Evolutionary conservation across 2,113 vertebrate species (phyloP).

Genomic region (Amphiprion percula): DNA sequence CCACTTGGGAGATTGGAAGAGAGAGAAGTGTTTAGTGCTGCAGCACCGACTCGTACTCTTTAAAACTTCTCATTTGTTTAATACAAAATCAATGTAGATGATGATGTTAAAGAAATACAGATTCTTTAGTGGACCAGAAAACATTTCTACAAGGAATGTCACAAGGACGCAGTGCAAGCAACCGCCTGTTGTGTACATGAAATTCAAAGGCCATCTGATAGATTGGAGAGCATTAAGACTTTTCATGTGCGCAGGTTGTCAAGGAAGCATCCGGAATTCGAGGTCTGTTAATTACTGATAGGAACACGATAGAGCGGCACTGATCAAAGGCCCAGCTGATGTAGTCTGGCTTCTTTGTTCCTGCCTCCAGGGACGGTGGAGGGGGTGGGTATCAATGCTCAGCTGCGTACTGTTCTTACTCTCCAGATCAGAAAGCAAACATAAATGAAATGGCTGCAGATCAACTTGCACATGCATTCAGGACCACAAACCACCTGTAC

Average conservation of each 20-base stretch:
- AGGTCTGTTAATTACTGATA: conserved; percentile 72
- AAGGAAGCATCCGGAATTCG: conserved; percentile 29
- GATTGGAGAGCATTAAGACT: conserved; percentile 4
- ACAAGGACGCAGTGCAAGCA: neutral
- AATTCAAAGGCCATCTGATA: neutral
- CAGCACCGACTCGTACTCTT: neutral
- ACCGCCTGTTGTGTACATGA: neutral
- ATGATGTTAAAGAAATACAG: neutral
- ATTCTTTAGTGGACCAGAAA: neutral
- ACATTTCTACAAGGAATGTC: neutral
- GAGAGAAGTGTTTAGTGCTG: conserved; percentile 2
- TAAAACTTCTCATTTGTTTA: neutral
- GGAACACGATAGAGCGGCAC: conserved; percentile 48
- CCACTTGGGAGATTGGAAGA: conserved; percentile 17
- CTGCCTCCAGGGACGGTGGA: conserved; percentile 56
- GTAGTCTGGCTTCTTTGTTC: conserved; percentile 78
- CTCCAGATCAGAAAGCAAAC: conserved; percentile 50
- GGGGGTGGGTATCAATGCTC: conserved; percentile 18
- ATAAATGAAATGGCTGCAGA: conserved; percentile 9
- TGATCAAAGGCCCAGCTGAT: conserved; percentile 77
- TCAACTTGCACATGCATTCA: neutral
- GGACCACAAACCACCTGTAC: neutral
- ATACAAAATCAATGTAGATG: neutral
- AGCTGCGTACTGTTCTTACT: conserved; percentile 56
- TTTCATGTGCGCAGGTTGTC: conserved; percentile 23